These are phyloP conservation scores for Iphiclides podalirius DNA, from an alignment of 2,888 invertebrate species.

Conservation along the genomic window DNA sequence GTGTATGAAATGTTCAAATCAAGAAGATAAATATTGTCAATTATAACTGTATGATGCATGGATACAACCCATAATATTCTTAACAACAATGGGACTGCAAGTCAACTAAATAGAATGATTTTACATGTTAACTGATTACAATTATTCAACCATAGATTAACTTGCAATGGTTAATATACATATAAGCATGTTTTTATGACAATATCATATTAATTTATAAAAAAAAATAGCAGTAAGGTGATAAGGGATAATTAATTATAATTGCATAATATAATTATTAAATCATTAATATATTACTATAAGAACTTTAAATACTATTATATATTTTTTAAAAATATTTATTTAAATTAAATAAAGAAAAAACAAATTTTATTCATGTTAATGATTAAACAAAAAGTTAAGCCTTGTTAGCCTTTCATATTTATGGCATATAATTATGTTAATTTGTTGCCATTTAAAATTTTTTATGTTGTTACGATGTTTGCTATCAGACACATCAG, in stretches of 20 bases:
- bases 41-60: no score
- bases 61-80: no score
- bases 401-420: background rate
- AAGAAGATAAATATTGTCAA: no score
- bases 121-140: no score
- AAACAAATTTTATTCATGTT: constrained; percentile 5
- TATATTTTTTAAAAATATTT: background rate
- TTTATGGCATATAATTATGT: background rate
- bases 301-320: background rate
- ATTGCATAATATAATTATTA: constrained; percentile 9
- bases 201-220: background rate
- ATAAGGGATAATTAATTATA: constrained; percentile 2
- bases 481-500: background rate
- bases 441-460: constrained; percentile 9
- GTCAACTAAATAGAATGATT: no score
- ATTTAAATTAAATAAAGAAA: background rate
- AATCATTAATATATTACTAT: background rate
- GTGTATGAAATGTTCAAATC: no score
- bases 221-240: background rate
- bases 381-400: background rate
- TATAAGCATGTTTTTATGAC: constrained; percentile 1
- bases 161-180: no score
- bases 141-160: no score
- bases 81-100: no score
- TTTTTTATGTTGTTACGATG: constrained; percentile 6